These are phyloP conservation scores for Ciconia maguari DNA, from an alignment of 2,113 vertebrate species.

Conservation along the genomic window DNA sequence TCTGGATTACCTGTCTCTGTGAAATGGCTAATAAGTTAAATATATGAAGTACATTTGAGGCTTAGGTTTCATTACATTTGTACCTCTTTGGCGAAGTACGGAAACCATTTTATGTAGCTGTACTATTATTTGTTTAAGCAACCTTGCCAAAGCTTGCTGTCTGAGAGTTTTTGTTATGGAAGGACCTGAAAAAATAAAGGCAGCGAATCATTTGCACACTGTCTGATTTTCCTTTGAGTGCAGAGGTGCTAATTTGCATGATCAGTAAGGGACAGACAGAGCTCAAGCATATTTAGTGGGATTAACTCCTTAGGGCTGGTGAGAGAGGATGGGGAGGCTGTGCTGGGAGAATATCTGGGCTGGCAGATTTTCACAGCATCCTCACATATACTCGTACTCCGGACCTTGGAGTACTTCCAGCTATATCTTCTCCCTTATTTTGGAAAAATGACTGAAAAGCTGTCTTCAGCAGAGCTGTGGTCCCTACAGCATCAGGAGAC, in stretches of 20 bases:
- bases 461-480: background rate
- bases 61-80: background rate
- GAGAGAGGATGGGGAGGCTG: background rate
- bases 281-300: background rate
- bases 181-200: constrained; percentile 19
- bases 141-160: background rate
- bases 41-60: background rate
- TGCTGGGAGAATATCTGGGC: background rate
- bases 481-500: background rate
- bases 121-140: background rate
- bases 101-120: background rate
- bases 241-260: background rate
- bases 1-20: background rate
- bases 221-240: background rate
- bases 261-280: background rate
- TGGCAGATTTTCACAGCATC: background rate
- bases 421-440: background rate
- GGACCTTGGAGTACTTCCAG: background rate
- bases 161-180: background rate
- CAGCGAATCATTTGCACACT: background rate
- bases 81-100: background rate
- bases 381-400: accelerated
- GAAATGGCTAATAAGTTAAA: background rate
- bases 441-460: background rate
- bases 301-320: background rate